Evolutionary conservation across 2,113 vertebrate genomes (phyloP).

Genomic region (Lanius ludovicianus): DNA sequence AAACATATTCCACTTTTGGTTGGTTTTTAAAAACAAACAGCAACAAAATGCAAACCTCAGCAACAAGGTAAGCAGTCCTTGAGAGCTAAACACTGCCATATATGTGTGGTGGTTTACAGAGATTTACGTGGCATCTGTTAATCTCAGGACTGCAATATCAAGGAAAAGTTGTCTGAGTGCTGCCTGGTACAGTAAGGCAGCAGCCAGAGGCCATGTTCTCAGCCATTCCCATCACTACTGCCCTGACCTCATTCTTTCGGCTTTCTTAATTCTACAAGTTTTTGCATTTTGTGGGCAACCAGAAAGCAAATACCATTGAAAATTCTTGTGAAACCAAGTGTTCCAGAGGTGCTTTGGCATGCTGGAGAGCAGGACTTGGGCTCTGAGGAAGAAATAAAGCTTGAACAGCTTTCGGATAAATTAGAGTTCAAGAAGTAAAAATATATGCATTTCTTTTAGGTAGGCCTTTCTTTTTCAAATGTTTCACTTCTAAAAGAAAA

Average conservation of each 20-base stretch:
- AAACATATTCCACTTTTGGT: not conserved
- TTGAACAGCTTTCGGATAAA: not conserved
- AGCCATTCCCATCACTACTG: not conserved
- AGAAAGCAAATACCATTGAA: not conserved
- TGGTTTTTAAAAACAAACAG: not conserved
- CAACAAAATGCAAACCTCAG: not conserved
- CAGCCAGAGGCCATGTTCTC: not conserved
- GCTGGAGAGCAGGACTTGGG: not conserved
- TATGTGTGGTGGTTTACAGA: not conserved
- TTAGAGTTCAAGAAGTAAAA: not conserved
- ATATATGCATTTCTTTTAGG: accelerated
- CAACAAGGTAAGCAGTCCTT: not conserved
- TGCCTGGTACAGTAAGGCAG: not conserved
- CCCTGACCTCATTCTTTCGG: not conserved
- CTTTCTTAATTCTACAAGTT: not conserved
- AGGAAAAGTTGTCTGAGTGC: not conserved
- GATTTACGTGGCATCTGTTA: not conserved
- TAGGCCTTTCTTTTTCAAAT: not conserved
- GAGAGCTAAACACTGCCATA: not conserved
- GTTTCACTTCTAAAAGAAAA: not conserved
- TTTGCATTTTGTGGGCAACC: not conserved
- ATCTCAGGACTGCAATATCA: not conserved
- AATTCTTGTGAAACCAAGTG: not conserved
- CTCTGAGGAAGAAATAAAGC: not conserved
- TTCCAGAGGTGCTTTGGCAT: not conserved